Evolutionary conservation across 2,113 vertebrate genomes (phyloP), one percentile per base, ranked within the genome.

Genomic region (Cephalopterus ornatus): DNA sequence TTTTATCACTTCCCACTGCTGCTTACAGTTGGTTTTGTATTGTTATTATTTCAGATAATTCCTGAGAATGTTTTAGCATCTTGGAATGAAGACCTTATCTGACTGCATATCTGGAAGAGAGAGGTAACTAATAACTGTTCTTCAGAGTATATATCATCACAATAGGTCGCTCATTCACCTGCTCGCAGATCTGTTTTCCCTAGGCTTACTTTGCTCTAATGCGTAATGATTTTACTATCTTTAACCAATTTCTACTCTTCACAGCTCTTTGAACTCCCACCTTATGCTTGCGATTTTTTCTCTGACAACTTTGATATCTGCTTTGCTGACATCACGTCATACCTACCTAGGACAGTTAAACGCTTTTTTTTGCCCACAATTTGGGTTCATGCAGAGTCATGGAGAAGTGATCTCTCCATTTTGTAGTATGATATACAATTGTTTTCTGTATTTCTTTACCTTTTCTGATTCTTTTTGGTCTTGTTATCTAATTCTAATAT

Each of bases 21-120:
- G 32, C n/a, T 89, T 92, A 61, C 35, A 61, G 22, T 65, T 76
- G 24, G 47, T 94, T 18, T 81, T 72, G 8, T 50, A 59, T n/a
- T 88, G 27, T 80, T 94, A 72, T 95, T 93, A 84, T 94, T 95
- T 89, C 73, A 91, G 56, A 35, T 84, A 87, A 44, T 93, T 95
- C 76, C 44, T 68, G 44, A 62, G 68, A 93, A 79, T 92, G 37
- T 88, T 93, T 94, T 52, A 82, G 32, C 56, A 42, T 67, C 47
- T 92, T 93, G 58, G 37, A 86, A 90, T 74, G 65, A 78, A 88
- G 56, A 81, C 42, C 26, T 72, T n/a, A 30, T 71, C 78, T 95
- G 68, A 55, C n/a, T 86, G n/a, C 22, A 8, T 61, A 65, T 61
- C 92, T 93, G 82, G 44, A 59, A 85, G 61, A 75, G 46, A 86